Percentiles rank a stretch among this genome's conserved stretches.
phyloP scores from a whole-genome alignment of 2,113 vertebrate species.

The Protobothrops flavoviridis region DNA sequence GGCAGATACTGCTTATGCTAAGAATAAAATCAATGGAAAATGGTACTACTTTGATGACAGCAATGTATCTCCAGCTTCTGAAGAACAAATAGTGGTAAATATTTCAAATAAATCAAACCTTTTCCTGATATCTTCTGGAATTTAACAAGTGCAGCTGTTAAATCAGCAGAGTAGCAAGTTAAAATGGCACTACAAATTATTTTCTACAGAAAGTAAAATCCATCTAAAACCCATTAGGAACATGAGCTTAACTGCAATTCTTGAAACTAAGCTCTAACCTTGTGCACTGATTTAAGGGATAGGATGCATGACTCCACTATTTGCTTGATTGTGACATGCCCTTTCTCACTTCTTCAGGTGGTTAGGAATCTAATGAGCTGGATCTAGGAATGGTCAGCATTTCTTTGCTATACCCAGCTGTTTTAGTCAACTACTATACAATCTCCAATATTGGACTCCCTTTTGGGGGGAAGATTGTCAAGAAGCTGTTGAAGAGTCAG shows the following conservation, averaged over 20 bases:
- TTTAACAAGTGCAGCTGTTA: neutral
- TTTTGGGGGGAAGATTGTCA: neutral
- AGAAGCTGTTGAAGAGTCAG: neutral
- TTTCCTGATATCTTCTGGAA: neutral
- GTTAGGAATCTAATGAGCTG: neutral
- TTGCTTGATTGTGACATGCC: neutral
- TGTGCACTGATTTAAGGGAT: neutral
- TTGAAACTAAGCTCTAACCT: neutral
- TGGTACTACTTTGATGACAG: conserved; percentile 99
- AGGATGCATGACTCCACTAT: neutral
- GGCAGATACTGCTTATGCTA: conserved; percentile 95
- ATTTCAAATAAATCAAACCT: neutral
- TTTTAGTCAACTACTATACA: neutral
- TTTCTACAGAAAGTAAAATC: neutral
- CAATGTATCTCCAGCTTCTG: conserved; percentile 88
- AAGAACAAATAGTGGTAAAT: conserved; percentile 98
- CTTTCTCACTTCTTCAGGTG: neutral
- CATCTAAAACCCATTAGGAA: neutral
- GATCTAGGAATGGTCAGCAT: neutral
- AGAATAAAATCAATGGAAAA: conserved; percentile 93
- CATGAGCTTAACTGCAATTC: neutral
- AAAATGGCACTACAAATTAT: neutral
- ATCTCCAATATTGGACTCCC: neutral
- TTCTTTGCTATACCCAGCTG: neutral
- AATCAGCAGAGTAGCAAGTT: neutral